phyloP scores from a whole-genome alignment of 2,888 invertebrate genomes.

The Sepioteuthis lessoniana region DNA sequence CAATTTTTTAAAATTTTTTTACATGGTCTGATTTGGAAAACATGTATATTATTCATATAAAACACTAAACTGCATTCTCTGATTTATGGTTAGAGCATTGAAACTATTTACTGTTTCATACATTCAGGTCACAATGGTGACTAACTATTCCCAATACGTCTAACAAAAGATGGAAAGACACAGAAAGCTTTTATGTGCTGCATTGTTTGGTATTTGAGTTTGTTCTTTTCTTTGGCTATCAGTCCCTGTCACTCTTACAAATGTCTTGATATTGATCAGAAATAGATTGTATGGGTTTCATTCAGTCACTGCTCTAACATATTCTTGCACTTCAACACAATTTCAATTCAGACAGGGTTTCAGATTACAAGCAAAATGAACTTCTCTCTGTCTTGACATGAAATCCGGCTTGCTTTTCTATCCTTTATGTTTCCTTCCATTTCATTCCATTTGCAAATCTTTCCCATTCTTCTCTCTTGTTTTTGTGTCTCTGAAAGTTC shows the following conservation, averaged over 20 bases:
- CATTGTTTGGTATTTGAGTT: conserved; percentile 16
- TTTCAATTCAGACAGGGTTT: conserved; percentile 6
- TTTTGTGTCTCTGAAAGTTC: background rate
- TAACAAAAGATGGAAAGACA: background rate
- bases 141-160: background rate
- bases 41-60: no score
- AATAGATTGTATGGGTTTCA: background rate
- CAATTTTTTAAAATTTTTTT: no score
- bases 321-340: conserved; percentile 14
- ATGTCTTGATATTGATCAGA: conserved; percentile 13
- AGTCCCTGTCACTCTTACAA: background rate
- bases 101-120: background rate
- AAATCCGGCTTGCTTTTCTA: background rate
- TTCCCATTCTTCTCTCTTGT: background rate
- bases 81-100: background rate
- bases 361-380: conserved; percentile 17
- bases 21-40: no score
- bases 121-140: conserved; percentile 21
- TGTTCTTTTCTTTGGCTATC: background rate
- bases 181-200: background rate
- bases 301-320: background rate
- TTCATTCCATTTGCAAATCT: background rate
- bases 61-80: no score
- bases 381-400: conserved; percentile 11
- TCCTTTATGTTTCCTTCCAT: background rate